phyloP scores from a whole-genome alignment of 2,797 vertebrate species.

The Chaunax sp. region DNA sequence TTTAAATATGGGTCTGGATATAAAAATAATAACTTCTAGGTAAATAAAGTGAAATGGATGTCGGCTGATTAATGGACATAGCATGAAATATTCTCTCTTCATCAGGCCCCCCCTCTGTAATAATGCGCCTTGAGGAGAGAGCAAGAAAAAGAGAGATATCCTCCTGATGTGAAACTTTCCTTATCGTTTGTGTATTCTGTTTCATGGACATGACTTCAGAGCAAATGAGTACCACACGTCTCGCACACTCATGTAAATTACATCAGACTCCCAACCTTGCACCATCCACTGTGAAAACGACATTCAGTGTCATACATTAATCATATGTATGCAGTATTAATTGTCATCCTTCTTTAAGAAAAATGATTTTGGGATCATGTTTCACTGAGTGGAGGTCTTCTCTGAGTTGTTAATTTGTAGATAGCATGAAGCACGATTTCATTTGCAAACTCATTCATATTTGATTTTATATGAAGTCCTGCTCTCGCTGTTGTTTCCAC shows the following conservation, averaged over 20 bases:
- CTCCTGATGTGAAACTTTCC: conserved; percentile 73
- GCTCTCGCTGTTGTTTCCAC: conserved; percentile 21
- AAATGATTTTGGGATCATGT: conserved; percentile 35
- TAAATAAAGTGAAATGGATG: conserved; percentile 60
- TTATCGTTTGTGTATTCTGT: conserved; percentile 78
- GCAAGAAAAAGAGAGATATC: conserved; percentile 46
- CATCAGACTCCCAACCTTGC: conserved; percentile 75
- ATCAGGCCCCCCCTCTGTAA: conserved; percentile 42
- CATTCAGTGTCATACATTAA: conserved; percentile 76
- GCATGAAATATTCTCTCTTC: conserved; percentile 59
- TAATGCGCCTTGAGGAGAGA: conserved; percentile 56
- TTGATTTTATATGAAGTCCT: conserved; percentile 33
- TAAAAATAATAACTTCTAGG: conserved; percentile 62
- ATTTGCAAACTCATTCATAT: conserved; percentile 28
- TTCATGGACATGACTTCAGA: conserved; percentile 82
- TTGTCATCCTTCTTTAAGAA: conserved; percentile 70
- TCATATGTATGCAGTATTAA: conserved; percentile 80
- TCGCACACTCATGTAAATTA: conserved; percentile 80
- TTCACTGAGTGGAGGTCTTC: conserved; percentile 39
- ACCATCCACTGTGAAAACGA: conserved; percentile 69
- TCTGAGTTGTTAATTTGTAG: conserved; percentile 31
- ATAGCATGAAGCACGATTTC: conserved; percentile 25
- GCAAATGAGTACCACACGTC: conserved; percentile 66
- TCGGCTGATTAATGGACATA: conserved; percentile 48
- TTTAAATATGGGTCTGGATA: conserved; percentile 53